Base-by-base conservation (phyloP, 2,113 vertebrate genomes). In the Brachypodius melanocephalos region DNA sequence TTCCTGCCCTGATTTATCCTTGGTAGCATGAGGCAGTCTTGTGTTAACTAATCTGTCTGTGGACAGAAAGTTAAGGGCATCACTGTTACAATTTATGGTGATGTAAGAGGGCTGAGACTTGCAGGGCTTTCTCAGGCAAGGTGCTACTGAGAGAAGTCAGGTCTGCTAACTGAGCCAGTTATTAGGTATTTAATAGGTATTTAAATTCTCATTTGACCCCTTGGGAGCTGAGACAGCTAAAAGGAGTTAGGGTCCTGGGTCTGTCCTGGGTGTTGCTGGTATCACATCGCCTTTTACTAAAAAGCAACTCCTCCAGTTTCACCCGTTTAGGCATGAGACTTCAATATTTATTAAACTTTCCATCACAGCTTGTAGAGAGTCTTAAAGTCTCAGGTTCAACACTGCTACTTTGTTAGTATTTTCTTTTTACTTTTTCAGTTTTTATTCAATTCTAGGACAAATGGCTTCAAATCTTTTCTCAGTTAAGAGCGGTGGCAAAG, bases 1-100 rank as follows among this genome's bases (percentile, higher is more conserved):
- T 88, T 94, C 55, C 71, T 93, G 71, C 59, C 55, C 77, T 84
- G 51, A 77, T 92, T 91, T 91, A 66, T 69, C 68, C 42, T 90
- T 75, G 78, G 38, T 61, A 87, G 49, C 48, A 48, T 8, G 66
- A 89, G 32, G 54, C 59, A 86, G 67, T 55, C 74, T 89, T 87
- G 72, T 88, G 52, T 61, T 75, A 93, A 80, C 54, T 48, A 65
- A 52, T 52, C 34, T 71, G 42, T 68, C 59, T 90, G 73, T 59
- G 40, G 28, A 42, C 34, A 95, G 43, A 94, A 84, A 88, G 75
- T 84, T 91, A 73, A 93, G 73, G 36, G 52, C 51, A 46, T 43
- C 40, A 24, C 31, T 14, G 0, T 59, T 81, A 49, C 5, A 80
- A 61, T 85, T 85, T 48, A 83, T 51, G 42, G 38, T 66, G 45